A percentile compares a stretch with the other conserved stretches of the same genome.
These are phyloP conservation scores for Morus bassanus DNA, from an alignment of 2,797 vertebrate species.

Conservation along the genomic window DNA sequence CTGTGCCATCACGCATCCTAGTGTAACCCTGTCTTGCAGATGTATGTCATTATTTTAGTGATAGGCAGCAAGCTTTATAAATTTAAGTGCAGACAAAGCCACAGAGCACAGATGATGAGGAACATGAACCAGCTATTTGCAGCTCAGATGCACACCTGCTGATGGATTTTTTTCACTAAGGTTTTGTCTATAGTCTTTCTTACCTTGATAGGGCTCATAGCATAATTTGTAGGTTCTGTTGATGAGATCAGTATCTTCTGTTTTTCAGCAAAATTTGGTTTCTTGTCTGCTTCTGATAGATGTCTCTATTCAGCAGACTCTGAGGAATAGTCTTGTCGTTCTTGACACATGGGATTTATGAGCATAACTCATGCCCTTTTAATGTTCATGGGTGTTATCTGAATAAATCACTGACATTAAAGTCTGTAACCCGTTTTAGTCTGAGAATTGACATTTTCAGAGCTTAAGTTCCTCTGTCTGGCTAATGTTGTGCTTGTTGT, in stretches of 20 bases:
- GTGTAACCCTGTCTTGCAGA: background rate
- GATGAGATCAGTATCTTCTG: background rate
- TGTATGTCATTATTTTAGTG: background rate
- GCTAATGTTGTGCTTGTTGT: background rate
- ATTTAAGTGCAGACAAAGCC: background rate
- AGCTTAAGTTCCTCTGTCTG: background rate
- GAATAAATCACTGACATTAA: slow-evolving; percentile 41
- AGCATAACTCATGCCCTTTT: slow-evolving; percentile 25
- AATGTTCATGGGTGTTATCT: slow-evolving; percentile 1
- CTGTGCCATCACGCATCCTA: background rate
- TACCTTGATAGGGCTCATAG: background rate
- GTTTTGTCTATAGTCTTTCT: background rate
- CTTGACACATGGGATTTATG: background rate
- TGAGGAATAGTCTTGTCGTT: slow-evolving; percentile 4
- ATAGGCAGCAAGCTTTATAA: background rate
- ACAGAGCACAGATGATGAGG: background rate
- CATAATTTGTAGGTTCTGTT: background rate
- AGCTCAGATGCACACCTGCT: background rate
- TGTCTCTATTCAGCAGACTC: background rate
- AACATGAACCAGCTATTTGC: background rate
- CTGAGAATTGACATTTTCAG: slow-evolving; percentile 22
- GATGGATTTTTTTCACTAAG: background rate
- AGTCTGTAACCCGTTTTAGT: slow-evolving; percentile 14
- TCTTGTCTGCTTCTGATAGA: slow-evolving; percentile 27
- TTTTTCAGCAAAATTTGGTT: slow-evolving; percentile 15